Conservation (phyloP, 1,140 invertebrate genomes). For the Drosophila repleta region DNA sequence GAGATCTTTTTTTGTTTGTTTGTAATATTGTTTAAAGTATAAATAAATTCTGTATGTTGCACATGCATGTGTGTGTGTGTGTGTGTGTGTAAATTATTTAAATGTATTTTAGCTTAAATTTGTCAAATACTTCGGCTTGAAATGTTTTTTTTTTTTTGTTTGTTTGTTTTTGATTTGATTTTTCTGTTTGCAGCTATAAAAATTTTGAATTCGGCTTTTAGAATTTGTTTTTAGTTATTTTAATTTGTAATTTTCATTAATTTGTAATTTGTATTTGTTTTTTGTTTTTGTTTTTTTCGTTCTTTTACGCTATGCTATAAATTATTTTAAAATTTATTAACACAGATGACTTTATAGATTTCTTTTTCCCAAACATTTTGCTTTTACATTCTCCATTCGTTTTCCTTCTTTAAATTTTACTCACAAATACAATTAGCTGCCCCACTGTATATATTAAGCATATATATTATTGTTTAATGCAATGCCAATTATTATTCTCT, state of each 20-base stretch:
- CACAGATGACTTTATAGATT: constrained; percentile 83
- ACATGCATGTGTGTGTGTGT: constrained; percentile 43
- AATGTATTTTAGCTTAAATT: constrained; percentile 65
- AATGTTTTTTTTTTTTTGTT: constrained; percentile 33
- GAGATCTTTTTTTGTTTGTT: constrained; percentile 1
- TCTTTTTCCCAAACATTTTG: constrained; percentile 62
- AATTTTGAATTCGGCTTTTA: constrained; percentile 19
- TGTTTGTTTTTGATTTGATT: constrained; percentile 7
- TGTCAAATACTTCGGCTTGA: constrained; percentile 54
- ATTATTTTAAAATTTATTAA: constrained; percentile 83
- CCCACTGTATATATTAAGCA: constrained; percentile 29
- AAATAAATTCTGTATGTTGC: constrained; percentile 30
- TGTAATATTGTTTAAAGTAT: constrained; percentile 20
- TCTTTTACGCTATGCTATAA: constrained; percentile 76
- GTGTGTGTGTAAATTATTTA: constrained; percentile 46
- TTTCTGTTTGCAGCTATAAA: constrained; percentile 41
- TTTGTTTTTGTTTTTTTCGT: too few species aligned
- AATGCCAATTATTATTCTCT: constrained; percentile 39
- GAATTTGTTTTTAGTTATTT: constrained; percentile 41
- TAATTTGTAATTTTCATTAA: constrained; percentile 22
- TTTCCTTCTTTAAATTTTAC: constrained; percentile 35
- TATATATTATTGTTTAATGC: constrained; percentile 36
- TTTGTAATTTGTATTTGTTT: constrained; percentile 52
- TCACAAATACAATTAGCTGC: constrained; percentile 56
- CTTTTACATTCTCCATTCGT: constrained; percentile 17